Base-by-base conservation (phyloP, 2,113 vertebrate genomes). In the Anoplopoma fimbria region DNA sequence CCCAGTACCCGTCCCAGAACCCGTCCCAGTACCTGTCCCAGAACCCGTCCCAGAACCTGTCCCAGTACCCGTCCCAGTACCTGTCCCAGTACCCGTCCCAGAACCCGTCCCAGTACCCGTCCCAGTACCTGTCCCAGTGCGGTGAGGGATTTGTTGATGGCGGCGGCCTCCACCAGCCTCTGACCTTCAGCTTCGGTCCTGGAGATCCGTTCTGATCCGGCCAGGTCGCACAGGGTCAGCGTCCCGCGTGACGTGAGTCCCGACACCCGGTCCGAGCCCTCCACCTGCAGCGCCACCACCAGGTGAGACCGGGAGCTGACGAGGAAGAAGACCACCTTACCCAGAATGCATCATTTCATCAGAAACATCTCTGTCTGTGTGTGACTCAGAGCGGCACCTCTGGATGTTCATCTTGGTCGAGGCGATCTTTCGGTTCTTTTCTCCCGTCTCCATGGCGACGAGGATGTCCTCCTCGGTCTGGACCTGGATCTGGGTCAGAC, bases 91-190 rank as follows among this genome's bases (percentile, higher is more conserved):
- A n/a, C n/a, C n/a, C n/a, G n/a, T n/a, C n/a, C n/a, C n/a, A n/a
- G n/a, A n/a, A n/a, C n/a, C n/a, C n/a, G n/a, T n/a, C n/a, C n/a
- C n/a, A n/a, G n/a, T n/a, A n/a, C n/a, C n/a, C n/a, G n/a, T n/a
- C n/a, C n/a, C n/a, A n/a, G n/a, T n/a, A 93, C 93, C 91, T 93
- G 93, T 81, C 91, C 88, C 36, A 94, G 77, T 0, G 93, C 88
- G 0, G 92, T 94, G 55, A 95, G 87, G 1, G 94, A 94, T n/a
- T 93, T 95, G 25, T 95, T 94, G 70, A 95, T 94, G 57, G 89
- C 90, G 0, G 93, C 93, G 0, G 93, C 93, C 82, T 95, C 94
- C 79, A 94, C 90, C 70, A 95, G 87, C 58, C 93, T 87, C 76
- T 93, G 93, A 13, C 93, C 93, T 34, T 87, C 90, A 1, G 93